These are phyloP conservation scores for Carassius auratus DNA, from an alignment of 2,113 vertebrate species.

Conservation along the genomic window DNA sequence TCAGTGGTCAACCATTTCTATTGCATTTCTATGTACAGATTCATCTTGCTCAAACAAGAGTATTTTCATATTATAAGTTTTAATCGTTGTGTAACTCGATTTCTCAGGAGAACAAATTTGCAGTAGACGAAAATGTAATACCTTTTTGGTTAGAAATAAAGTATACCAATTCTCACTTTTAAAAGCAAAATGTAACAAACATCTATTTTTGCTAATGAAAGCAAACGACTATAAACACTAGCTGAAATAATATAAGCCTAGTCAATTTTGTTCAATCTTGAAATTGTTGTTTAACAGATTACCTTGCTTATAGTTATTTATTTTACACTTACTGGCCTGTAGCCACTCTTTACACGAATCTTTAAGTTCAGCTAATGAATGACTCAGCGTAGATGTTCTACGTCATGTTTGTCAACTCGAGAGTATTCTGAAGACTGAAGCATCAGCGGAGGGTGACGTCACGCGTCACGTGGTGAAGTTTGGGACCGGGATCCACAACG, in stretches of 20 bases:
- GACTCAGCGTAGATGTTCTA: background rate
- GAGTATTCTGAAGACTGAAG: background rate
- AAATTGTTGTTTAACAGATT: background rate
- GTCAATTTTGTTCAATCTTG: background rate
- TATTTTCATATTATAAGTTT: background rate
- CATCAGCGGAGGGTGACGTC: background rate
- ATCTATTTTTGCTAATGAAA: background rate
- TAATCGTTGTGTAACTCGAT: too few relatives aligned
- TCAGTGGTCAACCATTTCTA: background rate
- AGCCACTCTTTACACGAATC: background rate
- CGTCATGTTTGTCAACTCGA: slow-evolving; percentile 10
- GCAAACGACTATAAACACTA: background rate
- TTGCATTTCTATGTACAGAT: background rate
- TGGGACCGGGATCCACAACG: slow-evolving; percentile 22
- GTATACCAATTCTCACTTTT: too few relatives aligned
- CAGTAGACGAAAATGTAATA: background rate
- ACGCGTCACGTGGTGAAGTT: slow-evolving; percentile 29
- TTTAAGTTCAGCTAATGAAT: background rate
- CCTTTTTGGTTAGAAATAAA: background rate
- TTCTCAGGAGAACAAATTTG: background rate
- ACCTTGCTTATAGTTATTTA: background rate
- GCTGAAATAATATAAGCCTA: background rate
- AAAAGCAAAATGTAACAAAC: background rate
- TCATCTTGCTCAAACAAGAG: too few relatives aligned
- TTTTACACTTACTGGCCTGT: background rate